These are phyloP conservation scores for Frieseomelitta varia DNA, from an alignment of 1,140 invertebrate genomes.

Conservation along the genomic window DNA sequence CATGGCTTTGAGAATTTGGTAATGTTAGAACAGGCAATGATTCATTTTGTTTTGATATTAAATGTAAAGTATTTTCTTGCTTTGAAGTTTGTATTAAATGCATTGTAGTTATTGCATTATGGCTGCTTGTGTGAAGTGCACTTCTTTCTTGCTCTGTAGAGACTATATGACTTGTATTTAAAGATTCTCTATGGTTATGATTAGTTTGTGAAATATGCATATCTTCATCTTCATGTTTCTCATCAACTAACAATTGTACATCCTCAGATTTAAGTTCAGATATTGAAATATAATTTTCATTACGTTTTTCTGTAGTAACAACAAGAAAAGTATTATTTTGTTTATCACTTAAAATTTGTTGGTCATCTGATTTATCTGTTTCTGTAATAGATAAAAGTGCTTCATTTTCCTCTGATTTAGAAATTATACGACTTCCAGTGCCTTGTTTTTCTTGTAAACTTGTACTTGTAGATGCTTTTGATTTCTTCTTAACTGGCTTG, in stretches of 20 bases:
- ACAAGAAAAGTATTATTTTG: slow-evolving; percentile 67
- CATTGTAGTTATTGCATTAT: slow-evolving; percentile 58
- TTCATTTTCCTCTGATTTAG: slow-evolving; percentile 63
- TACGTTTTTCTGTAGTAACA: slow-evolving; percentile 56
- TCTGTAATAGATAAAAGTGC: slow-evolving; percentile 72
- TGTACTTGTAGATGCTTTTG: slow-evolving; percentile 29
- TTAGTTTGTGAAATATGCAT: slow-evolving; percentile 55
- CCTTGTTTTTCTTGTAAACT: slow-evolving; percentile 37
- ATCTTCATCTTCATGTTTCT: slow-evolving; percentile 52
- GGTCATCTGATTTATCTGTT: slow-evolving; percentile 50
- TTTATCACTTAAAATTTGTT: slow-evolving; percentile 62
- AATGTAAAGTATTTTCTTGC: slow-evolving; percentile 66
- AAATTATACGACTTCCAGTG: slow-evolving; percentile 38
- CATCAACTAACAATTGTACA: slow-evolving; percentile 52
- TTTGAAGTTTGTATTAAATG: slow-evolving; percentile 68
- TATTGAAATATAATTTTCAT: slow-evolving; percentile 51
- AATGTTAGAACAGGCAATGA: slow-evolving; percentile 73
- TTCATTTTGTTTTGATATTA: slow-evolving; percentile 76
- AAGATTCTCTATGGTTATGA: slow-evolving; percentile 41
- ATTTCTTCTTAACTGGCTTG: slow-evolving; percentile 71
- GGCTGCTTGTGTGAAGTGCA: slow-evolving; percentile 45
- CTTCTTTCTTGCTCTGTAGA: slow-evolving; percentile 32
- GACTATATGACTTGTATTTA: slow-evolving; percentile 29
- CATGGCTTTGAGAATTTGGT: slow-evolving; percentile 72
- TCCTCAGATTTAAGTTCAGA: slow-evolving; percentile 54